These are phyloP conservation scores for Potorous gilbertii DNA, from an alignment of 2,797 vertebrate genomes.

Conservation along the genomic window DNA sequence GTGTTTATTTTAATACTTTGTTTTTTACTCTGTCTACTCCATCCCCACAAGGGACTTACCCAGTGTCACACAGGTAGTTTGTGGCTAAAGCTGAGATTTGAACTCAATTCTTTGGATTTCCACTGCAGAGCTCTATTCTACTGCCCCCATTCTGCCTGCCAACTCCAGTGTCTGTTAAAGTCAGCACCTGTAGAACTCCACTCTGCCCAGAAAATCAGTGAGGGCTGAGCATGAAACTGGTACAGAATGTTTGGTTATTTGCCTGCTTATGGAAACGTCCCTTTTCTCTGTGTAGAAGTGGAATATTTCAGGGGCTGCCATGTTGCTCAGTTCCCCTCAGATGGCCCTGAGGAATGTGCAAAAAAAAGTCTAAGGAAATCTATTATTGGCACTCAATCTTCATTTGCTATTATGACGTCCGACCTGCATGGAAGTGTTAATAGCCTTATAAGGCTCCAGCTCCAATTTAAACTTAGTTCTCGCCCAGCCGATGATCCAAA, in stretches of 20 bases:
- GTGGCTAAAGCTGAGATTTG: neutral
- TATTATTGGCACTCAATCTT: conserved; percentile 85
- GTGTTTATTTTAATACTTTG: neutral
- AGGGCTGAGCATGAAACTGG: conserved; percentile 41
- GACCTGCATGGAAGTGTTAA: conserved; percentile 85
- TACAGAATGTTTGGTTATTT: conserved; percentile 70
- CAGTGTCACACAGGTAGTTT: neutral
- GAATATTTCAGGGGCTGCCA: conserved; percentile 84
- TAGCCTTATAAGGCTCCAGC: conserved; percentile 86
- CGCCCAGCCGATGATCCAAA: conserved; percentile 84
- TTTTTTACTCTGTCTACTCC: neutral
- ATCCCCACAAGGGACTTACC: neutral
- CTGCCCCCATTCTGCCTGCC: conserved; percentile 2
- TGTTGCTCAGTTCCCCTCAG: conserved; percentile 82
- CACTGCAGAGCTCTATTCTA: neutral
- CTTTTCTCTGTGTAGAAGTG: conserved; percentile 77
- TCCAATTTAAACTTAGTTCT: conserved; percentile 86
- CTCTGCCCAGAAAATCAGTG: neutral
- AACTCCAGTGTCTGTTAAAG: conserved; percentile 7
- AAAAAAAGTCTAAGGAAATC: conserved; percentile 81
- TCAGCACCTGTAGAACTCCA: neutral
- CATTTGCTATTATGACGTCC: conserved; percentile 86
- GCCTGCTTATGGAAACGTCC: conserved; percentile 63
- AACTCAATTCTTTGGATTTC: neutral
- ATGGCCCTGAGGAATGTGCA: conserved; percentile 79